phyloP scores from a whole-genome alignment of 2,888 invertebrate species.

The Atherix ibis region DNA sequence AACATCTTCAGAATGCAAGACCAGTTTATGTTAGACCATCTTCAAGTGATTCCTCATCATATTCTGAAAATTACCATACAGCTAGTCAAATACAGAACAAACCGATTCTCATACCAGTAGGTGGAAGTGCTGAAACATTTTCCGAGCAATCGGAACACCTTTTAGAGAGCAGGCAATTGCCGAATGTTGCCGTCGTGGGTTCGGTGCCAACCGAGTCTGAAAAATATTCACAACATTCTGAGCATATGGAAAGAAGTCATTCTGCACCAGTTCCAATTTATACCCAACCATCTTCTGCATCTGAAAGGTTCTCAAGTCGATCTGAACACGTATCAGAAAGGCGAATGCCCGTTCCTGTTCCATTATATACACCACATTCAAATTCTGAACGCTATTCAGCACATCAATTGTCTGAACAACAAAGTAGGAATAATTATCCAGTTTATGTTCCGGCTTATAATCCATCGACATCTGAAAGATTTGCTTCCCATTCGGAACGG shows the following conservation, averaged over 20 bases:
- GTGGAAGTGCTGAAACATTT: conserved; percentile 13
- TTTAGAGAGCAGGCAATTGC: conserved; percentile 8
- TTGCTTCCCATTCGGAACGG: conserved; percentile 7
- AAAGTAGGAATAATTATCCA: conserved; percentile 7
- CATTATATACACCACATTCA: conserved; percentile 6
- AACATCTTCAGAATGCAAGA: neutral
- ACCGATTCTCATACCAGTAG: conserved; percentile 9
- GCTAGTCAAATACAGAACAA: no score
- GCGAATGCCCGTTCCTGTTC: conserved; percentile 8
- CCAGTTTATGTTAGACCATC: conserved; percentile 4
- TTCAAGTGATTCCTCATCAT: conserved; percentile 1
- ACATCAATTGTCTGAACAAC: conserved; percentile 10
- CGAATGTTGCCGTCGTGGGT: conserved; percentile 4
- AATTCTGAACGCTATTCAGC: conserved; percentile 7
- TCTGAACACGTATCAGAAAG: conserved; percentile 10
- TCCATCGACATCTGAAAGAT: conserved; percentile 6
- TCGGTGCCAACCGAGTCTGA: conserved; percentile 5
- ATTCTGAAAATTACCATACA: no score
- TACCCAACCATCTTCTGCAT: conserved; percentile 9
- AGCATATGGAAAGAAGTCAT: conserved; percentile 19
- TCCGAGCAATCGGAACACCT: conserved; percentile 12
- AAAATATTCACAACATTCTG: conserved; percentile 11
- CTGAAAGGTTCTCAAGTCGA: conserved; percentile 10
- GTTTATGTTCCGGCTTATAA: conserved; percentile 6
- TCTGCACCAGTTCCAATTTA: conserved; percentile 12